Percentiles rank a stretch among this genome's conserved stretches.
Conservation (phyloP, 1,140 invertebrate species). For the Asobara japonica region DNA sequence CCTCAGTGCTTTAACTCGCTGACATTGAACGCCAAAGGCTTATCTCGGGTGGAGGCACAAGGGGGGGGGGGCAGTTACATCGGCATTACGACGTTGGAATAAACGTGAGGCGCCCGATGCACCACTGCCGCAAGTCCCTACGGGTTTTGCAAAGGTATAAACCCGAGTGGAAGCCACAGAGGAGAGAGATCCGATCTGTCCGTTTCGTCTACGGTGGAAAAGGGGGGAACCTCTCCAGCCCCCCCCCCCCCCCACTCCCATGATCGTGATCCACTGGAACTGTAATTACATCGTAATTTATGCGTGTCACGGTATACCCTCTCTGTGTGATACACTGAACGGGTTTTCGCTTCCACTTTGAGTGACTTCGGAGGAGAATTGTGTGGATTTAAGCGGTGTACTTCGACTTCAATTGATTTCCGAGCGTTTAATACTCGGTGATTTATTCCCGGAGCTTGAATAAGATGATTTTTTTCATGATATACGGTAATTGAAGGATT, state of each 20-base stretch:
- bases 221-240: slow-evolving; percentile 20
- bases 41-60: not conserved
- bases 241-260: slow-evolving; percentile 21
- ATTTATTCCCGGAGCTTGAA: not conserved
- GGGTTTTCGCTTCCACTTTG: slow-evolving; percentile 13
- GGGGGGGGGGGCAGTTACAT: slow-evolving; percentile 7
- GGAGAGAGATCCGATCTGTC: slow-evolving; percentile 33
- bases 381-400: not conserved
- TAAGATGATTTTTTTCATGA: not conserved
- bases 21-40: slow-evolving; percentile 1
- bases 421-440: not conserved
- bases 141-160: slow-evolving; percentile 15
- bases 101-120: slow-evolving; percentile 26
- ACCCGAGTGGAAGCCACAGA: slow-evolving; percentile 11
- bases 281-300: slow-evolving; percentile 66
- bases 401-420: slow-evolving; percentile 1
- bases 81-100: slow-evolving; percentile 20
- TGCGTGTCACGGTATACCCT: slow-evolving; percentile 57
- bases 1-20: not conserved
- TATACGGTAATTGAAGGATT: not conserved
- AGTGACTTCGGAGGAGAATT: not conserved
- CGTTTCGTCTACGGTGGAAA: slow-evolving; percentile 27
- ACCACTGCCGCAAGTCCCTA: not conserved
- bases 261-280: slow-evolving; percentile 58
- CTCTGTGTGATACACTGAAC: slow-evolving; percentile 28